Evolutionary conservation across 2,888 invertebrate species (phyloP), one percentile per base, ranked within the genome.

Genomic region (Anaspis maculata): DNA sequence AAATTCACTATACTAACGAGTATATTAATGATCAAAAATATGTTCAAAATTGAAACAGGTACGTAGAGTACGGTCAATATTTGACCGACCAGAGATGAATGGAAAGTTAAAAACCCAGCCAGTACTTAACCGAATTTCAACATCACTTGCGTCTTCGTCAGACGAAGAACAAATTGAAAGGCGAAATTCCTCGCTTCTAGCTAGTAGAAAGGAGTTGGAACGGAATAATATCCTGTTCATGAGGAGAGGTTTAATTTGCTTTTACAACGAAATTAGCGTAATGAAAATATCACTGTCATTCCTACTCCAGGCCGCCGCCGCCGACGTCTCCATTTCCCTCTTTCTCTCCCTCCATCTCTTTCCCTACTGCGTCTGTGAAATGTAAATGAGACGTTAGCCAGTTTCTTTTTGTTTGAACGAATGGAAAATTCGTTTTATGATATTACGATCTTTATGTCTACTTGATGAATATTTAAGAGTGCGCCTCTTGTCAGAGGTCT

Each of bases 371-470:
- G 25, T 21, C 54, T 54, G 42, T 48, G 52, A 52, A 50, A 57
- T 55, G 54, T 41, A 57, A 55, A 57, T 57, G 52, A 48, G 49
- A 48, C 40, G 41, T 40, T 40, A 51, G 45, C 46, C 45, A 44
- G 30, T 39, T 42, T 49, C 49, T 56, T 55, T 57, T 54, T 56
- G 57, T 59, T 57, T 58, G 56, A 55, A 55, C 56, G 57, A 56
- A 60, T 59, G 60, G 56, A 60, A 61, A 61, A 61, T 59, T 60
- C 60, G 58, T 61, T 61, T 62, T 62, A 59, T 52, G 52, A 58
- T 59, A 61, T 61, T 61, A 62, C 54, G 55, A 60, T 59, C 61
- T 60, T 62, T 59, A 59, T 59, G 61, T 61, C 61, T 60, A 54
- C 49, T 41, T 54, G 56, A 59, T 62, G 60, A 62, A 62, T 62